Evolutionary conservation across 2,888 invertebrate species (phyloP), one percentile per base, ranked within the genome.

Genomic region (Bombyx huttoni): DNA sequence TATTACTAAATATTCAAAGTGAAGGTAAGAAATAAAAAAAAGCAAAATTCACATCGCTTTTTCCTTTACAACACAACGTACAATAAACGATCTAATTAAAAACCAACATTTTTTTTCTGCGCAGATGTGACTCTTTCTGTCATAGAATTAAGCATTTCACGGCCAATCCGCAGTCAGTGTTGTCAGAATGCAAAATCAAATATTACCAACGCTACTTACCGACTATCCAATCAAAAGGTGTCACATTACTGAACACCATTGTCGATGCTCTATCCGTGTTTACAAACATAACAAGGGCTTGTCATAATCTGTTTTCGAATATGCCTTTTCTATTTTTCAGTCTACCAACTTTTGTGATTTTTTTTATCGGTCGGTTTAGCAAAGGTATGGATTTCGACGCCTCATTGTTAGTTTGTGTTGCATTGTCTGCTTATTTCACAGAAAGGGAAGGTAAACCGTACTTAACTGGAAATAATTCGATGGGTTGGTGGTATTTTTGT

Each of bases 221-320:
- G 59, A 68, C 70, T 73, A 75, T 75, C 79, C 80, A 78, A 85
- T 85, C 81, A 73, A 65, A 75, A 84, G 83, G 87, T 88, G 87
- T 88, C 86, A 80, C 78, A 81, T 88, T 86, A 86, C 88, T 67
- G 62, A 58, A 56, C 55, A 59, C 78, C 62, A 75, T 87, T 84
- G 82, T 84, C 62, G 63, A 60, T 60, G 56, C 53, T 65, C 64
- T 62, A 74, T 67, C 70, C 65, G 59, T 88, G 88, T 88, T 87
- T 88, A 87, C 87, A 86, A 87, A 87, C 88, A 88, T 75, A 88
- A 88, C 83, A 88, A 73, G 79, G 81, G 83, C 80, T 81, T 83
- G 87, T 84, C 81, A 82, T 87, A 86, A 86, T 87, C 88, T 86
- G 78, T 85, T 85, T 87, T 86, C 73, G 73, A 72, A 82, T 76